These are phyloP conservation scores for Eupsittula cactorum DNA, from an alignment of 2,113 vertebrate species.

Conservation along the genomic window DNA sequence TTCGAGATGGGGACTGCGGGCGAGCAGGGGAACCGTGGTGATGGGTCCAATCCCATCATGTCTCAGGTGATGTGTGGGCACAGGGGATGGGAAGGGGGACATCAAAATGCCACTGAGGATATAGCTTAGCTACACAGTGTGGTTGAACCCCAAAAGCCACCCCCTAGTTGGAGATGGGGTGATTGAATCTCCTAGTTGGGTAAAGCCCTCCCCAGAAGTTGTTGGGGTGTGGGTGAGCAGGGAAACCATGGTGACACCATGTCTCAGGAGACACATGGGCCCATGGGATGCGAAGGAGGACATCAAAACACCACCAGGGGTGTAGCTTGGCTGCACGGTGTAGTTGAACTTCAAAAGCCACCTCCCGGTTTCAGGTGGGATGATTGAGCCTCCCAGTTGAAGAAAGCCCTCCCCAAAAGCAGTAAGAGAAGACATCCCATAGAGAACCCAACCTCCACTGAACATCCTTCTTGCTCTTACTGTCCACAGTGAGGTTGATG, in stretches of 20 bases:
- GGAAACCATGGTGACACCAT: not conserved
- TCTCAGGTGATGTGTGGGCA: rapidly evolving
- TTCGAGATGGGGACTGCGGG: slow-evolving; percentile 86
- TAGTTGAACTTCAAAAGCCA: not conserved
- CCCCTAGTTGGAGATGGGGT: not conserved
- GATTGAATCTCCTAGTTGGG: not conserved
- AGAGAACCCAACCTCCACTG: not conserved
- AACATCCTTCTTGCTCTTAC: slow-evolving; percentile 65
- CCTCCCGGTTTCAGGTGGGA: not conserved
- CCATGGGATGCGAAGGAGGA: not conserved
- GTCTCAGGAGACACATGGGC: not conserved
- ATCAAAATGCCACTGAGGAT: not conserved
- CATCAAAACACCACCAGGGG: not conserved
- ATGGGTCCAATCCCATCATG: not conserved
- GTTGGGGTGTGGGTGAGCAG: not conserved
- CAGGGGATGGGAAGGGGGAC: not conserved
- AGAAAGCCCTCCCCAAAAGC: not conserved
- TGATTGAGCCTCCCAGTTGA: not conserved
- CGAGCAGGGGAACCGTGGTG: not conserved
- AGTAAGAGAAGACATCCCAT: not conserved
- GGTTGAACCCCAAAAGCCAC: not conserved
- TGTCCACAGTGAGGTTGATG: slow-evolving; percentile 93
- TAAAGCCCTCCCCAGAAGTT: not conserved
- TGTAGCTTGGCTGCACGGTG: not conserved
- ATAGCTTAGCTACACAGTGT: too few species aligned